Evolutionary conservation across 2,888 invertebrate genomes (phyloP).

Genomic region (Octonoba sinensis): DNA sequence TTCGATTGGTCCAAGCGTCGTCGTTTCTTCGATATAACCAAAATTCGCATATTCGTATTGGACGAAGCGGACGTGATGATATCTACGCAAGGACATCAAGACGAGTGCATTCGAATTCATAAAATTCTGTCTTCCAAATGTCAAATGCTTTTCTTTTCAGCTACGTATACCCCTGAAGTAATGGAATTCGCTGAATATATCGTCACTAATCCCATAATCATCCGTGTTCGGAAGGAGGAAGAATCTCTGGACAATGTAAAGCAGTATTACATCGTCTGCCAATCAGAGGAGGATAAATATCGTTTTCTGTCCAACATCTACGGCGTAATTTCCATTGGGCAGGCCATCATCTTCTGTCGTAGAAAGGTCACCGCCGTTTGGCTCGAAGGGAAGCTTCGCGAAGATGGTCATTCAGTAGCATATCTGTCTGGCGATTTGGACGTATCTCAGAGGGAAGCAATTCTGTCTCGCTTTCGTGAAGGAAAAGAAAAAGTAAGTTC

Average conservation of each 20-base stretch:
- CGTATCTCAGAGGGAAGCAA: conserved; percentile 90
- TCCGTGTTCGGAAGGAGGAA: conserved; percentile 82
- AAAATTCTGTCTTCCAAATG: conserved; percentile 80
- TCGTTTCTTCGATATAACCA: conserved; percentile 85
- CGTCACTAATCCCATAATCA: conserved; percentile 86
- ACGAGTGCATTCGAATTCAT: conserved; percentile 94
- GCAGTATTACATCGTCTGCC: conserved; percentile 92
- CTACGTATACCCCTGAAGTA: conserved; percentile 92
- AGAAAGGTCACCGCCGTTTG: conserved; percentile 73
- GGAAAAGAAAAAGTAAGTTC: conserved; percentile 90
- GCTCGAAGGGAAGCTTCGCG: conserved; percentile 81
- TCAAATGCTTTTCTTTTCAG: conserved; percentile 99
- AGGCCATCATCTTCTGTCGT: conserved; percentile 95
- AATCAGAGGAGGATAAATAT: conserved; percentile 88
- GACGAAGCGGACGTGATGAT: conserved; percentile 99
- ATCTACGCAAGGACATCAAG: conserved; percentile 96
- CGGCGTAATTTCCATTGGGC: conserved; percentile 94
- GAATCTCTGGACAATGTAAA: conserved; percentile 96
- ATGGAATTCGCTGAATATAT: conserved; percentile 97
- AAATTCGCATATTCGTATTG: conserved; percentile 89
- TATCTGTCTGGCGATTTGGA: conserved; percentile 92
- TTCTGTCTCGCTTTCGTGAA: conserved; percentile 90
- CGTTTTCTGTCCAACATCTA: conserved; percentile 95
- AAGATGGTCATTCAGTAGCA: conserved; percentile 94
- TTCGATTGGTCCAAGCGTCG: conserved; percentile 92